Evolutionary conservation across 2,113 vertebrate species (phyloP).

Genomic region (Catagonus wagneri): DNA sequence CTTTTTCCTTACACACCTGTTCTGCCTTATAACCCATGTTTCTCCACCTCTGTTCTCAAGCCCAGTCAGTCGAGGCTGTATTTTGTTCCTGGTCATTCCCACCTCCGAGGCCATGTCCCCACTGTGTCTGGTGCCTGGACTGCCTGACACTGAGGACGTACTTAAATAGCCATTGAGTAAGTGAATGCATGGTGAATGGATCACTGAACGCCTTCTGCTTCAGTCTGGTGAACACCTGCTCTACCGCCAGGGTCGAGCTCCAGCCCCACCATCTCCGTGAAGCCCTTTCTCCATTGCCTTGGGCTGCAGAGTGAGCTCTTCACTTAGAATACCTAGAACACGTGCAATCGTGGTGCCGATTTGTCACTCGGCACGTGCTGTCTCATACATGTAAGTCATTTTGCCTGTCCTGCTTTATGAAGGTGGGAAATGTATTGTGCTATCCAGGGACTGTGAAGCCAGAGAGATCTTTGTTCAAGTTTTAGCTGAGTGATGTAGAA

Average conservation of each 20-base stretch:
- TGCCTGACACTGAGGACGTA: background rate
- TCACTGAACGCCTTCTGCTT: background rate
- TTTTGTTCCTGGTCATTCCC: background rate
- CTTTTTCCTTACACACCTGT: background rate
- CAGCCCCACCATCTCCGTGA: background rate
- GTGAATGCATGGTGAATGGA: background rate
- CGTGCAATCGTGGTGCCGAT: background rate
- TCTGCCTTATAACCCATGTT: background rate
- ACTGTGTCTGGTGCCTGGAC: background rate
- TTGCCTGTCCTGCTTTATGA: background rate
- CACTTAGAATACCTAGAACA: background rate
- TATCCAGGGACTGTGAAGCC: background rate
- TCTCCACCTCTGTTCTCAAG: background rate
- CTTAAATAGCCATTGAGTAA: background rate
- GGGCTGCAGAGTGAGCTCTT: background rate
- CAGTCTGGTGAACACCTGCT: background rate
- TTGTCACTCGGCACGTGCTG: background rate
- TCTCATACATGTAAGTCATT: background rate
- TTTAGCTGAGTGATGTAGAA: background rate
- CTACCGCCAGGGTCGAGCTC: background rate
- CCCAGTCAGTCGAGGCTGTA: background rate
- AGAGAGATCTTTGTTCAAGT: background rate
- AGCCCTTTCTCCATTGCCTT: background rate
- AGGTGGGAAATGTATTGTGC: background rate
- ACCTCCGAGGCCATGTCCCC: background rate